Evolutionary conservation across 2,888 invertebrate genomes (phyloP).

Genomic region (Tenthredo amoena): DNA sequence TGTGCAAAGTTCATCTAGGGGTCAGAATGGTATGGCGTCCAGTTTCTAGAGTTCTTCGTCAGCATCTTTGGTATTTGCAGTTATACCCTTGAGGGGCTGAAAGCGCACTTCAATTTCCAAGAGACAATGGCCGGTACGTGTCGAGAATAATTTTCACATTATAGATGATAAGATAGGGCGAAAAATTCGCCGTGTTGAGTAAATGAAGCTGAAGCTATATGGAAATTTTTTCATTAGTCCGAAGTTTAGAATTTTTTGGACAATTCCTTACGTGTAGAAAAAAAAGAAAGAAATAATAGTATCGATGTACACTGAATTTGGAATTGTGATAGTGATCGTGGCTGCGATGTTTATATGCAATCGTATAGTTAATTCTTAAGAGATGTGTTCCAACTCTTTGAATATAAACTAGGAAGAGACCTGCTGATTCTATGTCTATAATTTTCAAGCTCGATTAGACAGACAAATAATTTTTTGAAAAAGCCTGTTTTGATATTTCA

Average conservation of each 20-base stretch:
- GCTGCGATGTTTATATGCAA: neutral
- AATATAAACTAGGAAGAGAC: neutral
- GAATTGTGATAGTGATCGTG: neutral
- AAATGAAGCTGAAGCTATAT: neutral
- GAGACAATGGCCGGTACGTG: slow-evolving; percentile 30
- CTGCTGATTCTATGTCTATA: neutral
- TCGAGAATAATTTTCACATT: slow-evolving; percentile 34
- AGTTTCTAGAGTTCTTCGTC: slow-evolving; percentile 3
- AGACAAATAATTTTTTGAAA: neutral
- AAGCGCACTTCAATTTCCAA: neutral
- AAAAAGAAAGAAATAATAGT: neutral
- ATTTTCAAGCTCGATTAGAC: neutral
- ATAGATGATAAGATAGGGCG: neutral
- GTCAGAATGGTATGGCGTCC: slow-evolving; percentile 44
- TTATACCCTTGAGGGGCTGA: neutral
- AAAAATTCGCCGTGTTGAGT: neutral
- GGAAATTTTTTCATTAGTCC: neutral
- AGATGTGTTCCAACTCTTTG: neutral
- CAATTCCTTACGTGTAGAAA: neutral
- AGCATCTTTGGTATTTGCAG: slow-evolving; percentile 40
- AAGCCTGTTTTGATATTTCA: too few species aligned
- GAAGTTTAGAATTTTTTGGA: neutral
- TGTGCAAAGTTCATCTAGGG: slow-evolving; percentile 1
- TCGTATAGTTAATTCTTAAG: neutral
- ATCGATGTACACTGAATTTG: neutral